Evolutionary conservation across 2,113 vertebrate species (phyloP).

Genomic region (Triplophysa tibetana): DNA sequence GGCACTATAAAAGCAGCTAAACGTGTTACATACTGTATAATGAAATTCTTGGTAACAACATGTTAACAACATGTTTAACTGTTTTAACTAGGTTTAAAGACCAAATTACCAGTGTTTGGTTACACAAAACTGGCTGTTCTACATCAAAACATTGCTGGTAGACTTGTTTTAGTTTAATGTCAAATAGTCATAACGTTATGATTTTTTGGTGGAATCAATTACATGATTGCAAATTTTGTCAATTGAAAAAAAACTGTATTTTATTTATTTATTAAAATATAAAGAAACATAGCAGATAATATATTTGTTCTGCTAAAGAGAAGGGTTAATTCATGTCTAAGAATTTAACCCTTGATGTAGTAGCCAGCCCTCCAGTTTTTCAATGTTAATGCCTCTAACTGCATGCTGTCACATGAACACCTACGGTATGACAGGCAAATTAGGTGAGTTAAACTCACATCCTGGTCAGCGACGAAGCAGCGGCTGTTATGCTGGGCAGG

Average conservation of each 20-base stretch:
- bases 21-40: too few species aligned
- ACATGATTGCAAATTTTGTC: too few species aligned
- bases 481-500: slow-evolving; percentile 33
- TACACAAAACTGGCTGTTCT: not conserved
- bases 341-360: not conserved
- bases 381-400: not conserved
- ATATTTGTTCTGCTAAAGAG: too few species aligned
- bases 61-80: too few species aligned
- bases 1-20: too few species aligned
- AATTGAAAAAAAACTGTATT: too few species aligned
- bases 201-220: too few species aligned
- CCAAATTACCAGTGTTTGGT: not conserved
- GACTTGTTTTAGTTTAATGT: not conserved
- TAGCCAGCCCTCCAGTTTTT: not conserved
- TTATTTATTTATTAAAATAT: too few species aligned
- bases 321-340: not conserved
- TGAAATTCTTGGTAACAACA: too few species aligned
- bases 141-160: not conserved
- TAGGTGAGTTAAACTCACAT: slow-evolving; percentile 45
- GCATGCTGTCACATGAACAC: slow-evolving; percentile 49
- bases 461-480: slow-evolving; percentile 29
- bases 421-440: slow-evolving; percentile 42
- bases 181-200: too few species aligned
- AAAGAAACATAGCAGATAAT: too few species aligned
- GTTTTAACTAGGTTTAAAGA: too few species aligned